Evolutionary conservation across 1,140 invertebrate species (phyloP), one percentile per base, ranked within the genome.

Genomic region (Antheraea mylitta): DNA sequence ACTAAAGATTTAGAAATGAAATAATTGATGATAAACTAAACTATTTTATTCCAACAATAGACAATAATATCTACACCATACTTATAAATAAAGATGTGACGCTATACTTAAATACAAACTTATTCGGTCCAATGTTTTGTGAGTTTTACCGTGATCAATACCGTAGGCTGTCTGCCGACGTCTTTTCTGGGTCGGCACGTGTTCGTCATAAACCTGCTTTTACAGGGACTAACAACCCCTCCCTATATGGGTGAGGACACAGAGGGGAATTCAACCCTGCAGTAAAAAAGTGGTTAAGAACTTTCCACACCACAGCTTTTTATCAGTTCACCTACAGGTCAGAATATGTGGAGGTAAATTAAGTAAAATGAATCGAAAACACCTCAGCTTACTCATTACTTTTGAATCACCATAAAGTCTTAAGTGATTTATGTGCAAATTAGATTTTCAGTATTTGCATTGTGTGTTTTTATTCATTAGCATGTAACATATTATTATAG

Each of bases 121-220:
- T 16, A 53, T 16, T 53, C 45, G 45, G 45, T 9, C 45, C 10
- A 45, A 64, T 60, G 68, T 75, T 66, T 75, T 70, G 73, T 68
- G 59, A 74, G 66, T 69, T 68, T 69, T 72, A 73, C 69, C 53
- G 71, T 75, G 80, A 79, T 85, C 82, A 77, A 86, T 81, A 84
- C 68, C 16, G 65, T 73, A 80, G 77, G 76, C 74, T 76, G 70
- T 70, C 70, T 74, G 59, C 69, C 72, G 59, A 59, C 63, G 68
- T 75, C 69, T 67, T 77, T 38, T 72, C 71, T 73, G 76, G 76
- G 73, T 75, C 79, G 81, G 77, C 86, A 87, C 85, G 85, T 88
- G 88, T 85, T 77, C 72, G 77, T 85, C 83, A 84, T 90, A 90
- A 90, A 90, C 80, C 83, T 84, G 79, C 81, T 86, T 84, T 84